These are phyloP conservation scores for Neoniphon sammara DNA, from an alignment of 2,797 vertebrate species.

Conservation along the genomic window DNA sequence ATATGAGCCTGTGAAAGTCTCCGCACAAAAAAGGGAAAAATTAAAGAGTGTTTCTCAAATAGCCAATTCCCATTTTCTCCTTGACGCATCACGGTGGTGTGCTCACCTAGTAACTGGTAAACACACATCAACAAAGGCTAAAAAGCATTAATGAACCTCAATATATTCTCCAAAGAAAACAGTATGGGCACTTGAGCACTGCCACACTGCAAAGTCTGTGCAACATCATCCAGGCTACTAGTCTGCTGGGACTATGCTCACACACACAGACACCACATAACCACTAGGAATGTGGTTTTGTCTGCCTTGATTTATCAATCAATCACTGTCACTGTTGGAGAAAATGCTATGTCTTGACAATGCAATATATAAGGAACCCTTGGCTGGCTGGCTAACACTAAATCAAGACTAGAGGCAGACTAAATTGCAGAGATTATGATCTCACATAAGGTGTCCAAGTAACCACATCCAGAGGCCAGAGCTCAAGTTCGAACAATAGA, in stretches of 20 bases:
- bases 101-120: slow-evolving; percentile 82
- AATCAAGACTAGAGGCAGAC: slow-evolving; percentile 47
- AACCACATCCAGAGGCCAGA: slow-evolving; percentile 49
- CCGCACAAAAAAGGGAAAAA: slow-evolving; percentile 64
- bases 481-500: slow-evolving; percentile 50
- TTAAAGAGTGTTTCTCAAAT: slow-evolving; percentile 68
- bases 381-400: slow-evolving; percentile 39
- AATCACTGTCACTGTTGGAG: slow-evolving; percentile 29
- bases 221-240: slow-evolving; percentile 31
- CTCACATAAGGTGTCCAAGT: slow-evolving; percentile 54
- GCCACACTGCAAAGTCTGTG: slow-evolving; percentile 47
- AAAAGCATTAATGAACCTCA: slow-evolving; percentile 61
- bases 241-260: slow-evolving; percentile 15
- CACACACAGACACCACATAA: not conserved
- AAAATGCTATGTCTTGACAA: slow-evolving; percentile 1
- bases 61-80: slow-evolving; percentile 77
- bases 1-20: slow-evolving; percentile 68
- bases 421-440: slow-evolving; percentile 49
- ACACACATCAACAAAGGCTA: slow-evolving; percentile 78
- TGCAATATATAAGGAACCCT: slow-evolving; percentile 6
- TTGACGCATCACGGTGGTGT: slow-evolving; percentile 62
- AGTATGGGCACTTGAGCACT: slow-evolving; percentile 34
- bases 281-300: slow-evolving; percentile 32
- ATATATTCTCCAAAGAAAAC: slow-evolving; percentile 65
- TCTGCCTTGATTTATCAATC: slow-evolving; percentile 34